phyloP scores from a whole-genome alignment of 2,797 vertebrate genomes.

The Bucorvus abyssinicus region DNA sequence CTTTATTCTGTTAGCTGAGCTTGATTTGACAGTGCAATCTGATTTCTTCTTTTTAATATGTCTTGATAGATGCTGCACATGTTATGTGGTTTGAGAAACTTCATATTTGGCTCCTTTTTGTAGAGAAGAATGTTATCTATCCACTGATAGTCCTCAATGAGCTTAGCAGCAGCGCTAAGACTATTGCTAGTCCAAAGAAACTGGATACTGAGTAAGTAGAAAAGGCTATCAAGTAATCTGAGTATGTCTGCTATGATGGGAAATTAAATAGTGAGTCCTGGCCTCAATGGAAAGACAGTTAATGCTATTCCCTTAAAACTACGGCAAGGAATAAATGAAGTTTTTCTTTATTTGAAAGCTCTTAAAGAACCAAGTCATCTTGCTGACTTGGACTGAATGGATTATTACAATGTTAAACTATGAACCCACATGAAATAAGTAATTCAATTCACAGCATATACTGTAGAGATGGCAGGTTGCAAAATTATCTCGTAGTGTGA shows the following conservation, averaged over 20 bases:
- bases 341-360: background rate
- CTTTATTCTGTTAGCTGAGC: background rate
- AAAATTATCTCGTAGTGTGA: background rate
- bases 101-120: conserved; percentile 95
- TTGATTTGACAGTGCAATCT: background rate
- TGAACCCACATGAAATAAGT: background rate
- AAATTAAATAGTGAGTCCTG: background rate
- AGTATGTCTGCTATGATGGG: background rate
- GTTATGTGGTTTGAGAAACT: conserved; percentile 99
- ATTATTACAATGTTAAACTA: background rate
- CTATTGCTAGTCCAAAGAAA: conserved; percentile 92
- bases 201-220: conserved; percentile 93
- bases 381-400: background rate
- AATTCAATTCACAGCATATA: background rate
- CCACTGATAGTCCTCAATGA: conserved; percentile 96
- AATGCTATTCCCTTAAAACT: background rate
- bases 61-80: conserved; percentile 88
- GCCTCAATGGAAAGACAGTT: background rate
- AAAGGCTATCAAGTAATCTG: background rate
- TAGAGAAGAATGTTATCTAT: conserved; percentile 96
- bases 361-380: background rate
- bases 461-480: background rate
- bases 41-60: background rate
- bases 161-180: conserved; percentile 92
- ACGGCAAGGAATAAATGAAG: background rate